A percentile compares a stretch with the other conserved stretches of the same genome.
Evolutionary conservation across 2,797 vertebrate species (phyloP).

Genomic region (Arremon aurantiirostris): DNA sequence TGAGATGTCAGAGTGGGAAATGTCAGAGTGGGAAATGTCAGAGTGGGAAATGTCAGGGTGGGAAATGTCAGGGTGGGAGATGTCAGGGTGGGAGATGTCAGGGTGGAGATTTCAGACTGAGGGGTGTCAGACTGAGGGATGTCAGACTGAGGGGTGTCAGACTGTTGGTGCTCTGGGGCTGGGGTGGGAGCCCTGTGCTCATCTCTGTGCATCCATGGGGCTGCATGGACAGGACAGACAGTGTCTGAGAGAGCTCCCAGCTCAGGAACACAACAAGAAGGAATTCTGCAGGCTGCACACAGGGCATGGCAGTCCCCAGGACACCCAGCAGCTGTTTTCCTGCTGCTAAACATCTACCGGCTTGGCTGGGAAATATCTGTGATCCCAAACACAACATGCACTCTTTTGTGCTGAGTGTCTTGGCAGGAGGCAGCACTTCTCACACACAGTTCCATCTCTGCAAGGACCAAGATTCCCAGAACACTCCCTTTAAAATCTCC

Average conservation of each 20-base stretch:
- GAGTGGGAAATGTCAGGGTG: too few species aligned
- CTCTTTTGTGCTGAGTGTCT: neutral
- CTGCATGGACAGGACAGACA: neutral
- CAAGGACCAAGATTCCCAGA: neutral
- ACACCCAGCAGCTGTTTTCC: neutral
- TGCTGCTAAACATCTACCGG: neutral
- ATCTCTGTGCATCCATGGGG: neutral
- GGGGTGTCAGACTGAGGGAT: neutral
- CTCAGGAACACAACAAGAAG: neutral
- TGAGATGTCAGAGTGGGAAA: too few species aligned
- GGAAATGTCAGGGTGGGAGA: too few species aligned
- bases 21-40: neutral
- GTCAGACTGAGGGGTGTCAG: neutral
- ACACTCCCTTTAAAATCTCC: neutral
- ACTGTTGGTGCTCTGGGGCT: rapidly evolving
- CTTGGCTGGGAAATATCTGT: neutral
- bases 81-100: too few species aligned
- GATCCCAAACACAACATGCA: neutral
- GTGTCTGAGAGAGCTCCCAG: neutral
- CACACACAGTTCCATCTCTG: neutral
- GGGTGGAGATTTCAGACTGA: neutral
- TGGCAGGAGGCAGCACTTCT: neutral
- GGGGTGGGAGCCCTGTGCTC: neutral
- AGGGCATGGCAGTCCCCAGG: neutral
- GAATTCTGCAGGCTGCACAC: neutral